These are phyloP conservation scores for Serilophus lunatus DNA, from an alignment of 2,113 vertebrate species.

Conservation along the genomic window DNA sequence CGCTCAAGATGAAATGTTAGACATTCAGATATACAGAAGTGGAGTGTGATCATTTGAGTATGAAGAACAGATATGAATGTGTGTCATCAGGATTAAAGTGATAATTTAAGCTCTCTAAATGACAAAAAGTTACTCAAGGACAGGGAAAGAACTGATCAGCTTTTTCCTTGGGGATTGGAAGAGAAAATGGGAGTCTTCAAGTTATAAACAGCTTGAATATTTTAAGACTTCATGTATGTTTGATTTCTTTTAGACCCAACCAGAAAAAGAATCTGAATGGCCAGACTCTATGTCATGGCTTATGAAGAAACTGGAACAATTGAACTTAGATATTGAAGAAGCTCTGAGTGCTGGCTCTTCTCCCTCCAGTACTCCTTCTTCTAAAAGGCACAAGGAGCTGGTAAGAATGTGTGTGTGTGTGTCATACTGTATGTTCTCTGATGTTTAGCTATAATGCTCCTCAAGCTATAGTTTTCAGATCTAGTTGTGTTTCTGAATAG, in stretches of 20 bases:
- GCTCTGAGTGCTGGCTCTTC: constrained; percentile 80
- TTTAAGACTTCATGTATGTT: background rate
- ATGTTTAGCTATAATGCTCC: background rate
- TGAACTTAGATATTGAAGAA: constrained; percentile 86
- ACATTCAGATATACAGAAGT: background rate
- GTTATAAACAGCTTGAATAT: background rate
- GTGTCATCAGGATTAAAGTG: background rate
- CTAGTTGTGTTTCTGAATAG: background rate
- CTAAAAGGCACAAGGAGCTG: constrained; percentile 67
- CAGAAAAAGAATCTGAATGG: constrained; percentile 70
- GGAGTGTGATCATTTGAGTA: background rate
- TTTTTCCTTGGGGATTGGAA: background rate
- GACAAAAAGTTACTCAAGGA: background rate
- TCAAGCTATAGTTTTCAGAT: background rate
- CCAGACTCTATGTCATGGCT: constrained; percentile 83
- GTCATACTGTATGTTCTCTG: fast-evolving
- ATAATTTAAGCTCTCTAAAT: constrained; percentile 3
- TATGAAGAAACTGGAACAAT: constrained; percentile 83
- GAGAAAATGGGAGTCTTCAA: background rate
- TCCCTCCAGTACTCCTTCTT: constrained; percentile 74
- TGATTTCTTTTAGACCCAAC: constrained; percentile 45
- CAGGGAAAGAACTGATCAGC: background rate
- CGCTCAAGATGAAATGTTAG: background rate
- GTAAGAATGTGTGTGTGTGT: constrained; percentile 53
- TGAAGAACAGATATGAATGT: background rate